Evolutionary conservation across 37 sponge, comb jelly and placozoan species (phyloP), one percentile per base, ranked within the genome.

Genomic region (Tethya wilhelma): DNA sequence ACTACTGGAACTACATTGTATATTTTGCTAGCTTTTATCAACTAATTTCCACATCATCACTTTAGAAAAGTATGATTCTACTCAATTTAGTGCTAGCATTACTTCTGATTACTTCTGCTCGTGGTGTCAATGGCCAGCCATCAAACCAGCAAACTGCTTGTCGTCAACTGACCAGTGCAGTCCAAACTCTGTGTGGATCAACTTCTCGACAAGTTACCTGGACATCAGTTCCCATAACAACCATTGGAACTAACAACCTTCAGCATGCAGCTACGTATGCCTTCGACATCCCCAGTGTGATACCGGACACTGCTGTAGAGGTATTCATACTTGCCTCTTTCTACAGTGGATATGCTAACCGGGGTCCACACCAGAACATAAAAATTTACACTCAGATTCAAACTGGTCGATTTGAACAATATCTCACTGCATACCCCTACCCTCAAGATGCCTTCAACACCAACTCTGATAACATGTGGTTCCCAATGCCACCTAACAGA

Each of bases 391-490:
- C 39, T 31, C 38, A 67, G 67, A 31, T 37, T 31, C 38, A 38
- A 37, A 36, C 38, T 30, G 17, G 20, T 7, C 29, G 32, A 67
- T 67, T 31, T 67, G 67, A 67, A 31, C 29, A 67, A 17, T 67
- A 37, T 36, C 67, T 67, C 37, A 4, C 14, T 25, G 12, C 34
- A 34, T 17, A 67, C 17, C 8, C 38, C 17, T 67, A 30, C 4
- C 37, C 5, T 67, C 67, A 67, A 36, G 36, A 17, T 67, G 67
- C 67, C 17, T 8, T 31, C 7, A 67, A 67, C 38, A 67, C 67
- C 67, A 67, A 67, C 67, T 67, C 67, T 67, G 67, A 67, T 38
- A 67, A 67, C 67, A 67, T 67, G 67, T 67, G 67, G 67, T 67
- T 67, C 67, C 67, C 67, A 9, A 67, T 67, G 67, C 67, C 67